These are phyloP conservation scores for Molossus alvarezi DNA, from an alignment of 2,797 vertebrate genomes.

Conservation along the genomic window DNA sequence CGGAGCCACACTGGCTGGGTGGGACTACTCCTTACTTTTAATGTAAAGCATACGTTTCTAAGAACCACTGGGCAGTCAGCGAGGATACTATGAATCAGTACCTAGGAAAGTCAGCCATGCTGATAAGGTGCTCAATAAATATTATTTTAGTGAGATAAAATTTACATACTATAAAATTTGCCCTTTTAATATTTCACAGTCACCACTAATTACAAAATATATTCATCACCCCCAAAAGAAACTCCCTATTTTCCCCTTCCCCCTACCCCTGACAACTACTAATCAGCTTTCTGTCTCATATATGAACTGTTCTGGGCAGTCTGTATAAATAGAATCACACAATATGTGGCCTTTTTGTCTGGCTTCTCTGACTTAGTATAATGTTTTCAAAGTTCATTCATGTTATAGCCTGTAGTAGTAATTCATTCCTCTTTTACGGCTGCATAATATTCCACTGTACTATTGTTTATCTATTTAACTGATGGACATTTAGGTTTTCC, in stretches of 20 bases:
- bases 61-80: neutral
- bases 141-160: slow-evolving; percentile 44
- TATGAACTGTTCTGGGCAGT: neutral
- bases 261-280: neutral
- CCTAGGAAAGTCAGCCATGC: neutral
- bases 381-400: slow-evolving; percentile 29
- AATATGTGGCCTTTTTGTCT: neutral
- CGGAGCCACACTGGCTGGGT: too few relatives aligned
- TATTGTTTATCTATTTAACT: neutral
- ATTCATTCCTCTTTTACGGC: neutral
- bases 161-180: slow-evolving; percentile 15
- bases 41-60: neutral
- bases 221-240: neutral
- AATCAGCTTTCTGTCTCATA: slow-evolving; percentile 16
- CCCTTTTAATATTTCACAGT: slow-evolving; percentile 39
- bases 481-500: neutral
- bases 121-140: neutral
- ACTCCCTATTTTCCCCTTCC: neutral
- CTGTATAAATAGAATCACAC: slow-evolving; percentile 4
- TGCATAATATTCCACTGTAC: neutral
- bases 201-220: slow-evolving; percentile 1
- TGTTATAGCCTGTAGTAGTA: neutral
- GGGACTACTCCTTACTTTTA: neutral
- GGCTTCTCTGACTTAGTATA: slow-evolving; percentile 31
- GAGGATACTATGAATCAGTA: neutral